These are phyloP conservation scores for Macrosiphum euphorbiae DNA, from an alignment of 2,888 invertebrate species.

Conservation along the genomic window DNA sequence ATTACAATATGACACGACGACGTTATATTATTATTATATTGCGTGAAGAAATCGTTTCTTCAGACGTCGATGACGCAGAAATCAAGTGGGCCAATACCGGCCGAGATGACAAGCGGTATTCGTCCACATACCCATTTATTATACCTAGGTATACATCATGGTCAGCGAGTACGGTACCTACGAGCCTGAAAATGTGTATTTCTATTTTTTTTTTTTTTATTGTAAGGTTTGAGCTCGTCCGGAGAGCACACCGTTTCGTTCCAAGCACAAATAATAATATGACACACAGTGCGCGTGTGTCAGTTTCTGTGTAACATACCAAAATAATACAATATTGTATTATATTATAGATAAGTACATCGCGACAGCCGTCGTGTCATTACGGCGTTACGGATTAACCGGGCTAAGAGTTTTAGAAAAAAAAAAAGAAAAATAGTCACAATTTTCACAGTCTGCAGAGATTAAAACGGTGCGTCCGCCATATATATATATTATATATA, in stretches of 20 bases:
- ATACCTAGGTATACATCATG: not conserved
- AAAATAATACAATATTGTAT: not conserved
- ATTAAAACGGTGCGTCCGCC: not conserved
- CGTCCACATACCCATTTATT: not conserved
- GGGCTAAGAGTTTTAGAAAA: not conserved
- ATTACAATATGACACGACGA: conserved; percentile 8
- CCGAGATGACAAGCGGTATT: not conserved
- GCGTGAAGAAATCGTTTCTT: not conserved
- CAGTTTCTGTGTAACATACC: not conserved
- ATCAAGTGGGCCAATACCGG: conserved; percentile 4
- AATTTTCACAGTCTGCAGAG: not conserved
- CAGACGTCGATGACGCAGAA: not conserved
- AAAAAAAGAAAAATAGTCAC: not conserved
- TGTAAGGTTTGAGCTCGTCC: not conserved
- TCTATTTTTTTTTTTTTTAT: not conserved
- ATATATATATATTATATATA: not conserved
- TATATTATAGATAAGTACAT: not conserved
- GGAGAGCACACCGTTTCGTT: not conserved
- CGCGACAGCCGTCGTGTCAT: not conserved
- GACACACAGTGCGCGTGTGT: not conserved
- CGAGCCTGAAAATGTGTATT: not conserved
- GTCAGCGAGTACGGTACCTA: not conserved
- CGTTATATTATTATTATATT: not conserved
- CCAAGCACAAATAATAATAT: not conserved
- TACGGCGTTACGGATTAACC: not conserved